Evolutionary conservation across 2,113 vertebrate genomes (phyloP), one percentile per base, ranked within the genome.

Genomic region (Ceyx melanurus): DNA sequence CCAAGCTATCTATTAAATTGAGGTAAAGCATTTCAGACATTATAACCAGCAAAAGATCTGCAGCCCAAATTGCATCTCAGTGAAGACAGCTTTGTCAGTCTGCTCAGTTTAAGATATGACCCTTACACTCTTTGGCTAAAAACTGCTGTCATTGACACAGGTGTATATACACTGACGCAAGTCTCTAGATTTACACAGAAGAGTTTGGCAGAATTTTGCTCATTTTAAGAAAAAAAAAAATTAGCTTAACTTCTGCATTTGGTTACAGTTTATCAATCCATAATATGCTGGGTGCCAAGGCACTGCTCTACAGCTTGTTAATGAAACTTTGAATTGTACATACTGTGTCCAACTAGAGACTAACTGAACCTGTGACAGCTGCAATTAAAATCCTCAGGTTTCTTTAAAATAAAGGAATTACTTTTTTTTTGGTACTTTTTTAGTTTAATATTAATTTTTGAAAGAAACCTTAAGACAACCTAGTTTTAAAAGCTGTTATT

Each of bases 101-200:
- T 60, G 8, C 48, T 73, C 46, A 66, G 35, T 48, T 76, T 58
- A 53, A 72, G 70, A 71, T 45, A 17, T 72, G 92, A 95, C 85
- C 91, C 85, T 93, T 85, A 82, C 26, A 73, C 84, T n/a, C 31
- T 86, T 88, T 94, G 94, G 79, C 85, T 91, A 66, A 80, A 67
- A 89, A 64, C 11, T 86, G n/a, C 60, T 91, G 40, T 74, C 82
- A 86, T 95, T 95, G 89, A 85, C 95, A 81, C 89, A 95, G 92
- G 79, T 94, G 88, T 68, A 75, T 61, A 74, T 46, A 70, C 88
- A 88, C 51, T 94, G 92, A 93, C 2, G 84, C 82, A 94, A 96
- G 50, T 6, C 78, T 72, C 65, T 48, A 31, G 29, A 85, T 95
- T 95, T 92, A 84, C 94, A 94, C 92, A 96, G 89, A 40, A 72